Percentiles rank a stretch among this genome's conserved stretches.
phyloP scores from a whole-genome alignment of 2,113 vertebrate genomes.

The Etheostoma spectabile region DNA sequence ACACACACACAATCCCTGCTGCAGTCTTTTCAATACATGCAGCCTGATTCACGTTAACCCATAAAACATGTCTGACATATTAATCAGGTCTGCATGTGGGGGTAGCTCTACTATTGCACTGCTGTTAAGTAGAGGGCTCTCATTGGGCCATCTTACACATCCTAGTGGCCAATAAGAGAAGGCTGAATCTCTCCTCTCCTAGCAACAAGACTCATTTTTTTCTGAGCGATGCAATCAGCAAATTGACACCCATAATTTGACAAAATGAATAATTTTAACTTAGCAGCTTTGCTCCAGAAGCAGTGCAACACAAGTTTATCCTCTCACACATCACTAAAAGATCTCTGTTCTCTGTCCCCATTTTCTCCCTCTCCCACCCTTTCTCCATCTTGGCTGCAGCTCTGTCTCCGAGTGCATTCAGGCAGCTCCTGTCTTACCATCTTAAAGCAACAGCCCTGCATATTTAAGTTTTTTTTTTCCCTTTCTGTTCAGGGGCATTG shows the following conservation, averaged over 20 bases:
- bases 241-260: conserved; percentile 92
- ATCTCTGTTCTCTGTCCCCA: conserved; percentile 41
- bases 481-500: conserved; percentile 75
- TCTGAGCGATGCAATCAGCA: conserved; percentile 81
- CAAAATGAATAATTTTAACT: conserved; percentile 88
- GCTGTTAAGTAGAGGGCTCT: conserved; percentile 57
- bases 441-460: conserved; percentile 89
- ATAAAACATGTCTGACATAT: conserved; percentile 89
- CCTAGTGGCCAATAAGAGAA: conserved; percentile 84
- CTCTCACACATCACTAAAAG: conserved; percentile 30
- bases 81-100: conserved; percentile 86
- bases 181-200: conserved; percentile 88
- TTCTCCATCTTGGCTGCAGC: conserved; percentile 77
- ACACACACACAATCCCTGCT: conserved; percentile 52
- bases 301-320: conserved; percentile 75
- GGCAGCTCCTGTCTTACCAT: conserved; percentile 88
- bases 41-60: conserved; percentile 83
- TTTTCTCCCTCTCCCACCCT: conserved; percentile 57
- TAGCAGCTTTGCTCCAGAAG: conserved; percentile 76
- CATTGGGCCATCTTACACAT: conserved; percentile 86
- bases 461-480: conserved; percentile 66
- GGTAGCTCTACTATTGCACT: conserved; percentile 71
- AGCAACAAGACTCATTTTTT: conserved; percentile 91
- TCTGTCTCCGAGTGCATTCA: conserved; percentile 85
- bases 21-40: conserved; percentile 75